Evolutionary conservation across 1,140 invertebrate genomes (phyloP).

Genomic region (Leptinotarsa undecemlineata): DNA sequence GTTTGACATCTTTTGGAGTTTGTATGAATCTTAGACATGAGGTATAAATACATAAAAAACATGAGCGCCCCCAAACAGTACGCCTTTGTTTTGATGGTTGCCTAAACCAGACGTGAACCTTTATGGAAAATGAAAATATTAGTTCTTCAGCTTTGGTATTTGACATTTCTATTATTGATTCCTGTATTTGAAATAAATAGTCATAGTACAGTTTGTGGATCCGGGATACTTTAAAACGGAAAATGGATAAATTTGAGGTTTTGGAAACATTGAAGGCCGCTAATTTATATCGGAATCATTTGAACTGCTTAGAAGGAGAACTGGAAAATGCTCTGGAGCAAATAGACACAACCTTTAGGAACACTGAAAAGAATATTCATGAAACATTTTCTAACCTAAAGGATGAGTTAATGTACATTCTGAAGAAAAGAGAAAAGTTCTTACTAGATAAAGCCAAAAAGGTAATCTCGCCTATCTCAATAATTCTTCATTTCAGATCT

Average conservation of each 20-base stretch:
- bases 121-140: no score
- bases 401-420: conserved; percentile 31
- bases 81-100: no score
- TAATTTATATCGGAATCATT: conserved; percentile 38
- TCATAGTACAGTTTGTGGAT: no score
- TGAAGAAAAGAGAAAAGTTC: conserved; percentile 37
- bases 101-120: no score
- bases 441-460: conserved; percentile 38
- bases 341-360: conserved; percentile 35
- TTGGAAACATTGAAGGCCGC: conserved; percentile 41
- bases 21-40: no score
- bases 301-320: conserved; percentile 39
- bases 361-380: conserved; percentile 39
- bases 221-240: background rate
- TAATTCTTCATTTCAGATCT: background rate
- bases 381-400: conserved; percentile 41
- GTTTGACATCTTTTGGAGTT: no score
- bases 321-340: conserved; percentile 39
- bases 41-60: no score
- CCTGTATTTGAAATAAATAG: no score
- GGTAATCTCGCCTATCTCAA: conserved; percentile 26
- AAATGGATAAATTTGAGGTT: conserved; percentile 30
- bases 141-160: no score
- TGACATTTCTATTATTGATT: no score
- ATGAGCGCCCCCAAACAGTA: no score